Evolutionary conservation across 1,140 invertebrate species (phyloP).

Genomic region (Ceratosolen solmsi): DNA sequence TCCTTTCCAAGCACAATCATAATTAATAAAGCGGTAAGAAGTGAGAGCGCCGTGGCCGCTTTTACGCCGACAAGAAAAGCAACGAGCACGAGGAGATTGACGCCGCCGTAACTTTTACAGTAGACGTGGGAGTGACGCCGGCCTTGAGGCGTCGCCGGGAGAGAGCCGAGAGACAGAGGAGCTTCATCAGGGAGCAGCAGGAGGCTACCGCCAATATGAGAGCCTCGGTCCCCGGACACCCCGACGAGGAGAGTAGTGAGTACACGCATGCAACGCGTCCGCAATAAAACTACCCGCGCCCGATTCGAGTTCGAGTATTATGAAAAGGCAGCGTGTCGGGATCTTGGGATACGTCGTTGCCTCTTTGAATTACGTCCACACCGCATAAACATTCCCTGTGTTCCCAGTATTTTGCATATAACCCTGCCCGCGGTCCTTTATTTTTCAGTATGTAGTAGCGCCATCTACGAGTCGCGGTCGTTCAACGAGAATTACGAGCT

Average conservation of each 20-base stretch:
- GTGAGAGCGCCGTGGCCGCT: not conserved
- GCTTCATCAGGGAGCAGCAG: conserved; percentile 86
- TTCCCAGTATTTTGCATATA: not conserved
- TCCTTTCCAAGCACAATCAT: conserved; percentile 25
- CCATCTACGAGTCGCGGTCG: not conserved
- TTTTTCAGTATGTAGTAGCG: not conserved
- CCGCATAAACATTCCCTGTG: not conserved
- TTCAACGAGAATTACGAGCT: not conserved
- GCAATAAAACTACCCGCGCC: conserved; percentile 14
- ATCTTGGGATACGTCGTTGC: not conserved
- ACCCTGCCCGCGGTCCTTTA: no score
- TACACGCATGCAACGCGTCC: conserved; percentile 43
- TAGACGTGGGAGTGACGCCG: conserved; percentile 82
- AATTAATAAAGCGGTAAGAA: conserved; percentile 37
- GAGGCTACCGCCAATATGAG: conserved; percentile 77
- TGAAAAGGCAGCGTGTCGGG: conserved; percentile 1
- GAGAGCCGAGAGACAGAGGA: conserved; percentile 85
- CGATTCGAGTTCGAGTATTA: not conserved
- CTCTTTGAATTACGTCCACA: not conserved
- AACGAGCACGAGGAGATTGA: conserved; percentile 40
- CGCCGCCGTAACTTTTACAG: conserved; percentile 56
- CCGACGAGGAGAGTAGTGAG: conserved; percentile 70
- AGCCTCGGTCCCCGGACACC: conserved; percentile 70
- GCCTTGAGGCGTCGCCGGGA: conserved; percentile 82
- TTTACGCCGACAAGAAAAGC: conserved; percentile 1